Conservation (phyloP, 2,797 vertebrate species). For the Gymnoscopelus braueri region DNA sequence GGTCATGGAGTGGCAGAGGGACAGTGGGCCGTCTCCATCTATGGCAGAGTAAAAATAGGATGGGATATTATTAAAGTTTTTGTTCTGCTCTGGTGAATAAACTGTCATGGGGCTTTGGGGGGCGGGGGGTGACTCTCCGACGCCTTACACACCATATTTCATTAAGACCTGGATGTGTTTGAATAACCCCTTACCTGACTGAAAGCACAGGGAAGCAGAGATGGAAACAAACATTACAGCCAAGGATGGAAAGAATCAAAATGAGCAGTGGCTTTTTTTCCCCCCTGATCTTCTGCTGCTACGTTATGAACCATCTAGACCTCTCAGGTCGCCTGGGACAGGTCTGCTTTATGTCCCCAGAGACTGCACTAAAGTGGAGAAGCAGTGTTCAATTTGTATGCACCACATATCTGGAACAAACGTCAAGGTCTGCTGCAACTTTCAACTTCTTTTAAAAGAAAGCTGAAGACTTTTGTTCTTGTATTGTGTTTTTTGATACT, state of each 20-base stretch:
- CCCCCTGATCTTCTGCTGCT: too few relatives aligned
- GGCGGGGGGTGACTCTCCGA: background rate
- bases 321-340: too few relatives aligned
- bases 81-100: conserved; percentile 20
- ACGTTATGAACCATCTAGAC: too few relatives aligned
- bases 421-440: too few relatives aligned
- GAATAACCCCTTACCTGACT: conserved; percentile 46
- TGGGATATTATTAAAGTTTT: conserved; percentile 12
- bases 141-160: conserved; percentile 45
- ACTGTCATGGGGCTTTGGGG: conserved; percentile 17
- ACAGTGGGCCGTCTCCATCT: background rate
- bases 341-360: too few relatives aligned
- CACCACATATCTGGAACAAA: too few relatives aligned
- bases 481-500: too few relatives aligned
- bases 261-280: conserved; percentile 9
- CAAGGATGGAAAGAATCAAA: conserved; percentile 7
- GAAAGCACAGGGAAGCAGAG: conserved; percentile 43
- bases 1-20: background rate
- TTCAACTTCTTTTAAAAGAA: too few relatives aligned
- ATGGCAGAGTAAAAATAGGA: conserved; percentile 11
- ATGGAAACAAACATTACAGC: conserved; percentile 45
- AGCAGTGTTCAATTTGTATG: too few relatives aligned
- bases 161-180: conserved; percentile 51
- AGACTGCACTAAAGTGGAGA: too few relatives aligned
- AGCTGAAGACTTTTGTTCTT: too few relatives aligned